These are phyloP conservation scores for Cantharis rufa DNA, from an alignment of 2,888 invertebrate genomes.

Conservation along the genomic window DNA sequence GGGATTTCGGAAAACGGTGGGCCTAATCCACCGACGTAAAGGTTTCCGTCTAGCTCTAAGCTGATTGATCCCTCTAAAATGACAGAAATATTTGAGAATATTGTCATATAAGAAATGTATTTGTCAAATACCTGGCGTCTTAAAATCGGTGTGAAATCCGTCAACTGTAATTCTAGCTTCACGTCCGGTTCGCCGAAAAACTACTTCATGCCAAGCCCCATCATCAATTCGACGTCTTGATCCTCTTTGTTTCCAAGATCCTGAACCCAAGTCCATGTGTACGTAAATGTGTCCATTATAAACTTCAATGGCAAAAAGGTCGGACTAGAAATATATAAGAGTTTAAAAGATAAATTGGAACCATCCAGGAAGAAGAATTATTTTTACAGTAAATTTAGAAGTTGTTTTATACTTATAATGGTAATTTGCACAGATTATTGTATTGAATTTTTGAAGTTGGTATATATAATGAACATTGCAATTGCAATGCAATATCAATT, in stretches of 20 bases:
- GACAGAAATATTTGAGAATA: constrained; percentile 15
- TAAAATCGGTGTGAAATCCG: constrained; percentile 85
- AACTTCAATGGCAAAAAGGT: constrained; percentile 92
- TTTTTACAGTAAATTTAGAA: not conserved
- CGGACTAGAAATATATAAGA: constrained; percentile 65
- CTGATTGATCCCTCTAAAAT: constrained; percentile 79
- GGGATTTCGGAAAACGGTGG: constrained; percentile 76
- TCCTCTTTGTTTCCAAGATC: constrained; percentile 83
- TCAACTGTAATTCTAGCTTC: constrained; percentile 90
- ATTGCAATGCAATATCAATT: not conserved
- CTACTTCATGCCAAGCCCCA: constrained; percentile 90
- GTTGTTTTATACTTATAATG: not conserved
- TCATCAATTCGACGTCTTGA: constrained; percentile 85
- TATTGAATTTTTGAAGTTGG: not conserved
- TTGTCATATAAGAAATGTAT: constrained; percentile 12
- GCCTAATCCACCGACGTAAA: constrained; percentile 88
- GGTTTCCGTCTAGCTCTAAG: constrained; percentile 83
- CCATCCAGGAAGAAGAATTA: not conserved
- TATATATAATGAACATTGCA: not conserved
- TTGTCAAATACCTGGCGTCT: constrained; percentile 70
- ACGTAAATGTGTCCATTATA: constrained; percentile 92
- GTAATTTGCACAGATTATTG: not conserved
- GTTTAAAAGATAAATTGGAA: not conserved
- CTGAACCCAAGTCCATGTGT: constrained; percentile 90
- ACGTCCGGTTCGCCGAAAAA: constrained; percentile 78